Evolutionary conservation across 2,113 vertebrate species (phyloP), one percentile per base, ranked within the genome.

Genomic region (Microtus richardsoni): DNA sequence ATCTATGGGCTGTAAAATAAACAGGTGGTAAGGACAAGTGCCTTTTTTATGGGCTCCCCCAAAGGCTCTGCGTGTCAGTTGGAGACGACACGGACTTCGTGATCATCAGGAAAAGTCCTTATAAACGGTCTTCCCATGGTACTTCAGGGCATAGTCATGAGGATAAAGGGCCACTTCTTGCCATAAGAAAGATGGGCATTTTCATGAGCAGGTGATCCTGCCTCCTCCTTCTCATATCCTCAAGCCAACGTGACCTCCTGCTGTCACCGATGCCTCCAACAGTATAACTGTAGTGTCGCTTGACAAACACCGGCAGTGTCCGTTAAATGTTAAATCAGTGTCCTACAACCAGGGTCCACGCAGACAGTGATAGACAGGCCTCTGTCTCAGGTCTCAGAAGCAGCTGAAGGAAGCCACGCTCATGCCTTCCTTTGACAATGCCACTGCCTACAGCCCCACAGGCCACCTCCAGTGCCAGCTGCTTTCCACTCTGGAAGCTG

Each of bases 241-340:
- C 12, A 8, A 36, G 36, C 11, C 16, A 0, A 0, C 0, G 0
- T 0, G 9, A 9, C 36, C 0, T 1, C 3, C 11, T 14, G 14
- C 16, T 41, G 2, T 36, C 68, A 62, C 1, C 0, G 54, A 28
- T 8, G 39, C 24, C 2, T 14, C 0, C 2, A 1, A 7, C 21
- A 79, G 44, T 33, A 44, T 8, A 68, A 54, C 3, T 16, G 26
- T 30, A 44, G 5, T 3, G 2, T 26, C 54, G 44, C 22, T 33
- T 21, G 16, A 54, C 41, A 24, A 87, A 36, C 2, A 2, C 58
- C 21, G 39, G 22, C 0, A 0, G 30, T 44, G 24, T 8, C 39
- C 10, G 49, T 10, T n/a, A 39, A 62, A 58, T 39, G 33, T 22
- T 16, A 62, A 68, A 3, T 5, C n/a, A 49, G 70, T 11, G 0